phyloP scores from a whole-genome alignment of 2,113 vertebrate species.

The Corythornis vintsioides region DNA sequence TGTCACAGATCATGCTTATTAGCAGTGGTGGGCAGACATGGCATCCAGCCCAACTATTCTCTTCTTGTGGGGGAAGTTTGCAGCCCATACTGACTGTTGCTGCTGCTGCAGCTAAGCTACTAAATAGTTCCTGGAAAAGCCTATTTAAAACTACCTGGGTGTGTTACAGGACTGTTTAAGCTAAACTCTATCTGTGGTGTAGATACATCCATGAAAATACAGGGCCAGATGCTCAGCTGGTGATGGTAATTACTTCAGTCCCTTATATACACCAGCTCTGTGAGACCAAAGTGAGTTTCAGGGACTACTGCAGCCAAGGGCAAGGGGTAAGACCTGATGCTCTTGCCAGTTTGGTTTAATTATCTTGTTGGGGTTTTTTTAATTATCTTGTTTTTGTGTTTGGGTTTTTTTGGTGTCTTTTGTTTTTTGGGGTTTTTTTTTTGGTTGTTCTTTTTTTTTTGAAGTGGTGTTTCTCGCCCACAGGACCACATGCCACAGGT shows the following conservation, averaged over 20 bases:
- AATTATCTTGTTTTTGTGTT: not conserved
- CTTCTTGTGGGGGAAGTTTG: not conserved
- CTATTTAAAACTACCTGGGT: not conserved
- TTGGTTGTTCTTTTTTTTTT: not conserved
- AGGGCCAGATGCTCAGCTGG: not conserved
- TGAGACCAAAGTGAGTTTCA: not conserved
- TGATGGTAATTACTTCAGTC: not conserved
- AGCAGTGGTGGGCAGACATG: fast-evolving
- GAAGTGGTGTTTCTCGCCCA: not conserved
- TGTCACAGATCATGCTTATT: fast-evolving
- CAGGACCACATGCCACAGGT: not conserved
- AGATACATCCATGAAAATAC: not conserved
- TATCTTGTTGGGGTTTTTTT: not conserved
- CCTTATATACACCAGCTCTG: not conserved
- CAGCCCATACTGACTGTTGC: not conserved
- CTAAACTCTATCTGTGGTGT: not conserved
- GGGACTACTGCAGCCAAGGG: not conserved
- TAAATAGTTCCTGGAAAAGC: not conserved
- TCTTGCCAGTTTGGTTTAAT: not conserved
- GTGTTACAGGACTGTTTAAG: not conserved
- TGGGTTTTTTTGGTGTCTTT: too few species aligned
- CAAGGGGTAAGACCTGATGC: not conserved
- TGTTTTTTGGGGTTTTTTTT: too few species aligned
- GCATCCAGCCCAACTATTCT: not conserved
- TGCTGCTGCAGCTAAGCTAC: not conserved